Evolutionary conservation across 2,888 invertebrate genomes (phyloP).

Genomic region (Tinea pellionella): DNA sequence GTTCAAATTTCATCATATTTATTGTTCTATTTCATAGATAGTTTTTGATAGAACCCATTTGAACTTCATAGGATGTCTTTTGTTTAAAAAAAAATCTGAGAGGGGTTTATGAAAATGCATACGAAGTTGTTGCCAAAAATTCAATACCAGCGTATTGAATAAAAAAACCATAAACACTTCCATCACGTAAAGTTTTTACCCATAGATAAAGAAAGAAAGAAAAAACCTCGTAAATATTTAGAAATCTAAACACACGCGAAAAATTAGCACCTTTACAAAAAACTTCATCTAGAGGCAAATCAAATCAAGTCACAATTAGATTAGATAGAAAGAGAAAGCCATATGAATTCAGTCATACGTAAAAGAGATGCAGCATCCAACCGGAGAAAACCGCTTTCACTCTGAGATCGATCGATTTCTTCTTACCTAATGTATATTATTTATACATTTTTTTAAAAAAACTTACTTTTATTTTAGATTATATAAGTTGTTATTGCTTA

Average conservation of each 20-base stretch:
- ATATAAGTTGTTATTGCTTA: neutral
- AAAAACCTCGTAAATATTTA: neutral
- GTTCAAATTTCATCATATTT: too few species aligned
- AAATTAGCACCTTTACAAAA: conserved; percentile 1
- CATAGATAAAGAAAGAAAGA: too few species aligned
- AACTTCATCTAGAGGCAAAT: neutral
- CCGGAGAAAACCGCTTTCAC: conserved; percentile 45
- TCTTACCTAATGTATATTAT: neutral
- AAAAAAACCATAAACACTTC: too few species aligned
- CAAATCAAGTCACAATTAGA: conserved; percentile 8
- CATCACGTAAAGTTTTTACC: too few species aligned
- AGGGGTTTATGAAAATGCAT: too few species aligned
- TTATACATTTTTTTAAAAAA: neutral
- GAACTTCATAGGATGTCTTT: too few species aligned
- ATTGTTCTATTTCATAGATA: too few species aligned
- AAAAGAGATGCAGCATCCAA: conserved; percentile 21
- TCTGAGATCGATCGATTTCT: conserved; percentile 20
- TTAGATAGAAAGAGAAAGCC: conserved; percentile 4
- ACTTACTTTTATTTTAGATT: neutral
- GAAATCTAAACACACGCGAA: neutral
- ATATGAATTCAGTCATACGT: neutral
- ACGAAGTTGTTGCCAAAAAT: too few species aligned
- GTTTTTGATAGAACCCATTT: too few species aligned
- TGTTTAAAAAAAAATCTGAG: too few species aligned
- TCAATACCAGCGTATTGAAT: too few species aligned